These are phyloP conservation scores for Holothuria glaberrima DNA, from an alignment of 35 echinoderm and acorn worm genomes.

Conservation along the genomic window DNA sequence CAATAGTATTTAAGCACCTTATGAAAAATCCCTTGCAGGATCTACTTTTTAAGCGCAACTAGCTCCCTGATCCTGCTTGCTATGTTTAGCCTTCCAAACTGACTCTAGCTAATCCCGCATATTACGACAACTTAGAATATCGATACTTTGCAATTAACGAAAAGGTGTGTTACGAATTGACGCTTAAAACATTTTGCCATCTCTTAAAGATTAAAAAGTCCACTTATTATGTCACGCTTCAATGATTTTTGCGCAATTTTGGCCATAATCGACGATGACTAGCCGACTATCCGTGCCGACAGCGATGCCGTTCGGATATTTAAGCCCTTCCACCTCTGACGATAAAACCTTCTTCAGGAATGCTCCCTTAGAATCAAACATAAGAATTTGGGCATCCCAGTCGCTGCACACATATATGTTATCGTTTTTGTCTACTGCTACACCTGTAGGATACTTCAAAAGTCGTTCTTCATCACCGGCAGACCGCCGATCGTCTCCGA, in stretches of 20 bases:
- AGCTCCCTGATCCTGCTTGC: no score
- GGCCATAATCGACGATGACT: conserved; percentile 90
- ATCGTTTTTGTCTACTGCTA: conserved; percentile 79
- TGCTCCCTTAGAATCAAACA: conserved; percentile 78
- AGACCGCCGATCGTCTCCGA: conserved; percentile 53
- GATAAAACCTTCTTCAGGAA: conserved; percentile 84
- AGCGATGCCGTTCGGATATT: conserved; percentile 88
- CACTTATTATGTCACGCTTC: conserved; percentile 9
- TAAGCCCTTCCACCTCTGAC: conserved; percentile 81
- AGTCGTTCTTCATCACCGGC: conserved; percentile 70
- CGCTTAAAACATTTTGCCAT: not conserved
- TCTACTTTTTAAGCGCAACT: no score
- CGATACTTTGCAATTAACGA: no score
- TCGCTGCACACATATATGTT: conserved; percentile 96
- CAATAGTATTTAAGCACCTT: no score
- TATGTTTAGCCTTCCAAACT: no score
- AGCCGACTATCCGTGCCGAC: conserved; percentile 74
- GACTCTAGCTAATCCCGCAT: no score
- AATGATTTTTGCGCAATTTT: conserved; percentile 89
- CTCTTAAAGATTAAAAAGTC: not conserved
- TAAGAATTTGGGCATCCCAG: conserved; percentile 89
- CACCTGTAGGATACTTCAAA: conserved; percentile 91
- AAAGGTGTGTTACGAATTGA: not conserved
- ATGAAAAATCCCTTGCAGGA: no score
- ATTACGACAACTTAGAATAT: no score